phyloP scores from a whole-genome alignment of 1,140 invertebrate genomes.

The Aphaenogaster ashmeadi region DNA sequence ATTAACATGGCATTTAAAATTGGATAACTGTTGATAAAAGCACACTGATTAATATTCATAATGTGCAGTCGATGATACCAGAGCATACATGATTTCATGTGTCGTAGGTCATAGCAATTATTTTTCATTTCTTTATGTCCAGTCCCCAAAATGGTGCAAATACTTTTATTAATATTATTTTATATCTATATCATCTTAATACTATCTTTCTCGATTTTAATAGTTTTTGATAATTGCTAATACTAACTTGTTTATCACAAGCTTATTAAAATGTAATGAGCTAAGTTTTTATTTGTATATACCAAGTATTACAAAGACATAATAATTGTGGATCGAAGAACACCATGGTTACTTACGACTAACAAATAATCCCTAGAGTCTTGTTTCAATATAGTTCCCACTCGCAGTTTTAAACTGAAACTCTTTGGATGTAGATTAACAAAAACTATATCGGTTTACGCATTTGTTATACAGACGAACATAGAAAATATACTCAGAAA shows the following conservation, averaged over 20 bases:
- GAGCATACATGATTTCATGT: no score
- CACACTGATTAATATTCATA: no score
- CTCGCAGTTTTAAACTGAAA: background rate
- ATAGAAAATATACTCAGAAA: background rate
- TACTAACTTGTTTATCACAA: background rate
- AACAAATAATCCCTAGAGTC: background rate
- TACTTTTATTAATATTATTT: no score
- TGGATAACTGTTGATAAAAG: no score
- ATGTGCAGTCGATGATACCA: no score
- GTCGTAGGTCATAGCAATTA: no score
- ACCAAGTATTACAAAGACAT: background rate
- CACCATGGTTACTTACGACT: constrained; percentile 21
- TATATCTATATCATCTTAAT: no score
- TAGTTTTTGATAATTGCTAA: background rate
- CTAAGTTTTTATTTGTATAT: no score
- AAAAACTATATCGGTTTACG: background rate
- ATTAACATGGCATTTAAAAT: no score
- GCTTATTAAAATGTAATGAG: no score
- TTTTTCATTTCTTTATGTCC: no score
- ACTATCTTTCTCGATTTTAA: background rate
- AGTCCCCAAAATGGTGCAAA: no score
- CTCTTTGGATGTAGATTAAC: background rate
- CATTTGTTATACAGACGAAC: background rate
- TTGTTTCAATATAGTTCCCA: background rate
- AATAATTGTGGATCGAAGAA: constrained; percentile 7